Base-by-base conservation (phyloP, 2,888 invertebrate genomes). In the Synergus gifuensis region DNA sequence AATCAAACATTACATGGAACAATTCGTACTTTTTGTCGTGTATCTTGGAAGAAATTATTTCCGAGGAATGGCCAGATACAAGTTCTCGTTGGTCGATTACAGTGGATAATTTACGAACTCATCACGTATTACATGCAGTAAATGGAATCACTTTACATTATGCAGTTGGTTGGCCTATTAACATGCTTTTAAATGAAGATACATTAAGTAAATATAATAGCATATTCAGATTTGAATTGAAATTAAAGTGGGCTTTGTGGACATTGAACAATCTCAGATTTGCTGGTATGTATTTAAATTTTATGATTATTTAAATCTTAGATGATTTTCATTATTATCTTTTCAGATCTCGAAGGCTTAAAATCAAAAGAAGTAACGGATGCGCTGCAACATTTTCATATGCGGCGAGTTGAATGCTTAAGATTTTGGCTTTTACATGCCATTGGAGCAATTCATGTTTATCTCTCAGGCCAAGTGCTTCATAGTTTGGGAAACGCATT, bases 341-440 rank as follows among this genome's bases (percentile, higher is more conserved):
- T 82, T 81, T 12, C 76, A 88, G 91, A 91, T 84, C 84, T 91
- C 22, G 90, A 90, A 82, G 88, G 87, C 36, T 84, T 86, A 14
- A 83, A 84, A 82, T 80, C 79, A 4, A 79, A 77, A 16, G 82
- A 81, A n/a, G 86, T 86, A 78, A 64, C 63, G 7, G 87, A 92
- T 77, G 81, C 82, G 46, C 78, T 90, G 18, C 88, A 90, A 81
- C 89, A 90, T 22, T 92, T 91, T 82, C 84, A 91, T 40, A 87
- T 89, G 80, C 91, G 93, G 42, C 92, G 94, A 4, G 88, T 94
- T 54, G 93, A 94, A 79, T 92, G 93, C 46, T 83, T 94, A 36
- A 92, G 94, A 79, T 94, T 94, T 84, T 94, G 94, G 94, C 89
- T 94, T 64, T 89, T 94, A 28, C 93, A 94, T 82, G 92, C 94